Conservation (phyloP, 64 coral and sea anemone genomes). For the Montipora capricornis region DNA sequence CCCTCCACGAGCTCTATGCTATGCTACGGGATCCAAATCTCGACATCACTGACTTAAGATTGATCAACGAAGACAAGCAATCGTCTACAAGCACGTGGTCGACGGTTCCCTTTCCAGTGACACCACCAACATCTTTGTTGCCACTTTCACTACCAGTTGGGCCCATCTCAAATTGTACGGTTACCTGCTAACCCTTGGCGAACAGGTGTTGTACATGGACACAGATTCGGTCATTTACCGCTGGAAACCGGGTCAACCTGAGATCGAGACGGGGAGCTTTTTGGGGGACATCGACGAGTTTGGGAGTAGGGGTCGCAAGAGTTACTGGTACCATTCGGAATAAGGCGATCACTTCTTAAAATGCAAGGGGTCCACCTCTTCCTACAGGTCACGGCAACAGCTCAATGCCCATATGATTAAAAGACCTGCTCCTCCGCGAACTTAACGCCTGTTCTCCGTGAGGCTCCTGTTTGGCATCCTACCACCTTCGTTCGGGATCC, state of each 20-base stretch:
- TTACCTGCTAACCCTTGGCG: not conserved
- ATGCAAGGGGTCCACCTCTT: too few species aligned
- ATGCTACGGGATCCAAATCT: not conserved
- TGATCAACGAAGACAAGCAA: not conserved
- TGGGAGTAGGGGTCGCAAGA: too few species aligned
- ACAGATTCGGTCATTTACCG: constrained; percentile 37
- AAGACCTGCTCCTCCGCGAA: too few species aligned
- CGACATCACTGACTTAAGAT: not conserved
- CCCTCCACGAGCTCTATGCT: too few species aligned
- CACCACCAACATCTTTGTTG: constrained; percentile 46
- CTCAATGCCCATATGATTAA: too few species aligned
- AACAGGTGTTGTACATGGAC: constrained; percentile 40
- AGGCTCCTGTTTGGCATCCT: too few species aligned
- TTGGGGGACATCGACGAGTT: not conserved
- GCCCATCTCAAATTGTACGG: constrained; percentile 49
- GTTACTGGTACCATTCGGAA: too few species aligned
- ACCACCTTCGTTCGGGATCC: too few species aligned
- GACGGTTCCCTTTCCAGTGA: not conserved
- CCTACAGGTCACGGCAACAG: too few species aligned
- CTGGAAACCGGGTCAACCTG: constrained; percentile 10
- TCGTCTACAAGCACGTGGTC: not conserved
- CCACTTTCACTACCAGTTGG: constrained; percentile 44
- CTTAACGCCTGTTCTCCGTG: too few species aligned
- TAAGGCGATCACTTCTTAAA: too few species aligned
- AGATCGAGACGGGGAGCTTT: constrained; percentile 5